These are phyloP conservation scores for Pongo abelii DNA, from an alignment of 2,113 vertebrate species.

Conservation along the genomic window DNA sequence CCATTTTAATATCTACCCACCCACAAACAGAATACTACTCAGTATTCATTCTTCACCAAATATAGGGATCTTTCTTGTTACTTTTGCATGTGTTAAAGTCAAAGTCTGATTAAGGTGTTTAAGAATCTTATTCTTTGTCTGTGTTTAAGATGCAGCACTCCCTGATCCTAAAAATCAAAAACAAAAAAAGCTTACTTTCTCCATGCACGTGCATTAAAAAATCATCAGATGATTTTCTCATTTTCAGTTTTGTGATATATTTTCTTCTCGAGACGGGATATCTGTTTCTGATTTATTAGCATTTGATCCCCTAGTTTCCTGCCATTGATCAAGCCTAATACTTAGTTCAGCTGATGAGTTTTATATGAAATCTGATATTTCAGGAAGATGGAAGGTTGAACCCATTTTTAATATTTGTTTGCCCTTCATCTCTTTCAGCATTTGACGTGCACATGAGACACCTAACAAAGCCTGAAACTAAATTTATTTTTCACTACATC, in stretches of 20 bases:
- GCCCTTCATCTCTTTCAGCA: slow-evolving; percentile 74
- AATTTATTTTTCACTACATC: slow-evolving; percentile 69
- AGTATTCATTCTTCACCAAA: neutral
- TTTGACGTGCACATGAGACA: slow-evolving; percentile 9
- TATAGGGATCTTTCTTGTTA: neutral
- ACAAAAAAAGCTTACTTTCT: slow-evolving; percentile 69
- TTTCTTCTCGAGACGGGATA: slow-evolving; percentile 84
- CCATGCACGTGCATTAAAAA: slow-evolving; percentile 72
- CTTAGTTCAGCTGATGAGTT: slow-evolving; percentile 92
- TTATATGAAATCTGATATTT: slow-evolving; percentile 94
- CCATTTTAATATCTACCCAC: neutral
- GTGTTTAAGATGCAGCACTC: slow-evolving; percentile 32
- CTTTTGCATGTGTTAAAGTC: neutral
- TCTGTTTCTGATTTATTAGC: slow-evolving; percentile 97
- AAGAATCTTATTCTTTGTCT: slow-evolving; percentile 61
- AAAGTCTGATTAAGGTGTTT: neutral
- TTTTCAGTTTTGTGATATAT: slow-evolving; percentile 86
- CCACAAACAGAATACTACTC: neutral
- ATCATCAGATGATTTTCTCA: slow-evolving; percentile 85
- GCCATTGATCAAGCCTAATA: slow-evolving; percentile 98
- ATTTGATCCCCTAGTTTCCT: slow-evolving; percentile 97
- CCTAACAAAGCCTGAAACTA: slow-evolving; percentile 54
- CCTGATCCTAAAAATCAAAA: too few relatives aligned
- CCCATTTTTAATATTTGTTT: slow-evolving; percentile 83
- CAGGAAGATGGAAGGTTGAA: slow-evolving; percentile 85